Evolutionary conservation across 2,888 invertebrate species (phyloP).

Genomic region (Clostera curtula): DNA sequence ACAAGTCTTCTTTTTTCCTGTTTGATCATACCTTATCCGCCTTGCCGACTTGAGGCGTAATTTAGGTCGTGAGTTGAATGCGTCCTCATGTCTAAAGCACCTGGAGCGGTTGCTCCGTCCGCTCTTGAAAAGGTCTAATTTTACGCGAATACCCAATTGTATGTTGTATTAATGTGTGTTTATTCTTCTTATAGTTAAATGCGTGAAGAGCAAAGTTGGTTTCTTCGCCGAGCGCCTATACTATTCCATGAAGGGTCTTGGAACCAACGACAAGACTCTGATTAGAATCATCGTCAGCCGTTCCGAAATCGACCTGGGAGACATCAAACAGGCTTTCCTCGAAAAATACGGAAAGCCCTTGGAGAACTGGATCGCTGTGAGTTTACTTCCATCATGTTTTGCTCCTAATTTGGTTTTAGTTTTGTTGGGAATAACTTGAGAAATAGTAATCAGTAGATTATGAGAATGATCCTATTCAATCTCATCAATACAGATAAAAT

Average conservation of each 20-base stretch:
- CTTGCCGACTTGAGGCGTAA: too few species aligned
- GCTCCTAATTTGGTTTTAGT: constrained; percentile 5
- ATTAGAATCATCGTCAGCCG: constrained; percentile 94
- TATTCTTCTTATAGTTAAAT: constrained; percentile 80
- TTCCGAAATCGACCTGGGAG: constrained; percentile 93
- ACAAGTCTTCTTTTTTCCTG: too few species aligned
- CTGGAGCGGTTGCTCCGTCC: too few species aligned
- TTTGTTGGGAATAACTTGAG: constrained; percentile 11
- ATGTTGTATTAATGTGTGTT: not conserved
- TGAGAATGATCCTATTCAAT: too few species aligned
- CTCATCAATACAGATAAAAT: too few species aligned
- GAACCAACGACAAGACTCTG: constrained; percentile 92
- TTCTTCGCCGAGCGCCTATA: constrained; percentile 95
- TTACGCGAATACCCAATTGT: too few species aligned
- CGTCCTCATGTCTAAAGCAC: too few species aligned
- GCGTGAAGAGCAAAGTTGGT: constrained; percentile 91
- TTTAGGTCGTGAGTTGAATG: too few species aligned
- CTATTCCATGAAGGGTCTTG: constrained; percentile 92
- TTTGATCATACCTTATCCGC: too few species aligned
- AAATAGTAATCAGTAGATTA: constrained; percentile 4
- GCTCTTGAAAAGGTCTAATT: not conserved
- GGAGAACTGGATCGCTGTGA: constrained; percentile 90
- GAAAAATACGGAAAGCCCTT: constrained; percentile 88
- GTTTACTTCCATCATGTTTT: constrained; percentile 35
- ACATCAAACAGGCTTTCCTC: constrained; percentile 92